These are phyloP conservation scores for Drosophila bunnanda DNA, from an alignment of 2,888 invertebrate species.

Conservation along the genomic window DNA sequence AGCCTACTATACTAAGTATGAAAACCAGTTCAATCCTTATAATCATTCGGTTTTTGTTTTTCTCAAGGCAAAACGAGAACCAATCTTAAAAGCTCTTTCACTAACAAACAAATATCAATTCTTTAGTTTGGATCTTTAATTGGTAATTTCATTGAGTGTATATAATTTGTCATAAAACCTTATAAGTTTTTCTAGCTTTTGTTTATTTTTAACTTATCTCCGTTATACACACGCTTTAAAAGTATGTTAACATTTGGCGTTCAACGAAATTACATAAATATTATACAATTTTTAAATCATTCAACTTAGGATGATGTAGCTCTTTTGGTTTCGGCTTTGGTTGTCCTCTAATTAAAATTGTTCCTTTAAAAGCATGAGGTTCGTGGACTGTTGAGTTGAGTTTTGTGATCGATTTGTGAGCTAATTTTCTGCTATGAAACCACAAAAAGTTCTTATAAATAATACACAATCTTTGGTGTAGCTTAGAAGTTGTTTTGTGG, in stretches of 20 bases:
- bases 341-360: constrained; percentile 42
- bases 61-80: no score
- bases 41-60: neutral
- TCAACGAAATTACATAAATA: constrained; percentile 68
- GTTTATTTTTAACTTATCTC: constrained; percentile 55
- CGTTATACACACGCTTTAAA: constrained; percentile 60
- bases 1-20: neutral
- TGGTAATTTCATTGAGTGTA: constrained; percentile 61
- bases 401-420: constrained; percentile 35
- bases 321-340: constrained; percentile 27
- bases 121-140: constrained; percentile 61
- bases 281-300: constrained; percentile 70
- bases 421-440: constrained; percentile 34
- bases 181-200: constrained; percentile 28
- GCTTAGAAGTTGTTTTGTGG: constrained; percentile 21
- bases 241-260: constrained; percentile 67
- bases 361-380: constrained; percentile 53
- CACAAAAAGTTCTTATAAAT: constrained; percentile 34
- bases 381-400: constrained; percentile 35
- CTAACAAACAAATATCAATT: neutral
- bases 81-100: neutral
- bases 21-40: neutral
- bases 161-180: constrained; percentile 70
- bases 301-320: constrained; percentile 52
- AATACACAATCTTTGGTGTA: constrained; percentile 25